Base-by-base conservation (phyloP, 2,113 vertebrate genomes). In the Tretioscincus oriximinensis region DNA sequence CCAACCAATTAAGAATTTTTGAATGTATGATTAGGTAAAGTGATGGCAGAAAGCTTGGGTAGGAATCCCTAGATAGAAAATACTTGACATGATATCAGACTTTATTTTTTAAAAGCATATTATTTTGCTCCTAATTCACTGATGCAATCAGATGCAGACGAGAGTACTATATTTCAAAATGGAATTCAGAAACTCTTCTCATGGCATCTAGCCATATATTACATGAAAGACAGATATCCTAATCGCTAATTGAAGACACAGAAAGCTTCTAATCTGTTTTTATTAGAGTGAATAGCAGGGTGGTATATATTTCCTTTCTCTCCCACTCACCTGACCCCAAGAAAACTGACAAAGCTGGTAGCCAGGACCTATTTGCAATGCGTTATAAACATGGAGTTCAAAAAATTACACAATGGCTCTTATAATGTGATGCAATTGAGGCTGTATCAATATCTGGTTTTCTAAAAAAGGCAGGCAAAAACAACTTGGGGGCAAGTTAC, bases 301-400 rank as follows among this genome's bases (percentile, higher is more conserved):
- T 47, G 29, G 61, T 18, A 80, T 5, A 7, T 2, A 63, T 67
- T 77, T 86, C 71, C 73, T 84, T n/a, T 68, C 58, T 49, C 51
- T n/a, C n/a, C 41, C 68, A 81, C 58, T 77, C 8, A 41, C 58
- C 63, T 54, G 22, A 7, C 9, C 18, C 49, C 26, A 67, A n/a
- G 29, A 47, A 47, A 76, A 90, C 12, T 31, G 75, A 45, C 16
- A 77, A 10, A 78, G 21, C 65, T 35, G 73, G 73, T 77, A 80
- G 79, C 31, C 35, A 82, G 0, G 0, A 85, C 11, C 78, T 73
- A 54, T 60, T 81, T 84, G 75, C 22, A 76, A 0, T 78, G 58
- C 81, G 47, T 47, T 49, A 51, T 11, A 12, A 86, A 4, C 21
- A 73, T 9, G 51, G 41, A 0, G 0, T 81, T 45, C 10, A 75